These are phyloP conservation scores for Anguilla megastoma DNA, from an alignment of 2,797 vertebrate species.

Conservation along the genomic window DNA sequence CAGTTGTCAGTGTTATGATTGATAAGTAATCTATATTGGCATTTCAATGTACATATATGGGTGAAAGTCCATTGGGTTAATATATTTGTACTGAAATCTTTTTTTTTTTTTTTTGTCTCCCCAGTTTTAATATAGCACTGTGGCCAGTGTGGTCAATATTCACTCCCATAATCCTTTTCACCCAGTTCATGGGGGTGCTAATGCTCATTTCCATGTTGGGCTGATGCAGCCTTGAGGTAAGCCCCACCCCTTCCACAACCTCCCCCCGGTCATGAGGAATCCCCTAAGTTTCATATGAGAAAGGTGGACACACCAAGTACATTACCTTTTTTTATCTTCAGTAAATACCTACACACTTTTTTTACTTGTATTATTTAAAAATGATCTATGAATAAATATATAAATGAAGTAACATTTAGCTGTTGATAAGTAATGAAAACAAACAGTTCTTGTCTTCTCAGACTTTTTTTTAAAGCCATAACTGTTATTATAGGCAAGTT, in stretches of 20 bases:
- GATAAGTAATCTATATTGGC: no score
- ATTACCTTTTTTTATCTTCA: no score
- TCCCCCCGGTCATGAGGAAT: no score
- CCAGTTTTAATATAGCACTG: constrained; percentile 88
- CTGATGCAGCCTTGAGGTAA: constrained; percentile 57
- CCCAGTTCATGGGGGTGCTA: constrained; percentile 95
- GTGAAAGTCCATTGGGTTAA: background rate
- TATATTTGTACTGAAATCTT: background rate
- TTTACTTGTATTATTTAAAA: no score
- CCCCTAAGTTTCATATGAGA: no score
- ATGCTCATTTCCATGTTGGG: constrained; percentile 94
- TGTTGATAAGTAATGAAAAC: background rate
- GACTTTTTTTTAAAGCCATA: no score
- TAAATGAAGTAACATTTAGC: no score
- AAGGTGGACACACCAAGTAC: no score
- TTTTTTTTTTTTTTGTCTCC: constrained; percentile 6
- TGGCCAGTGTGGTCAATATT: constrained; percentile 95
- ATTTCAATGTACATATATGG: background rate
- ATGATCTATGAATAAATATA: no score
- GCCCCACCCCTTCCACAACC: background rate
- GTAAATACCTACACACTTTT: no score
- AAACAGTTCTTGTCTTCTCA: background rate
- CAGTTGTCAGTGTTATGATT: no score
- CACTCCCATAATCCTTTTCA: constrained; percentile 89
- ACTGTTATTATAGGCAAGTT: background rate